These are phyloP conservation scores for Dicerorhinus sumatrensis DNA, from an alignment of 2,113 vertebrate genomes.

Conservation along the genomic window DNA sequence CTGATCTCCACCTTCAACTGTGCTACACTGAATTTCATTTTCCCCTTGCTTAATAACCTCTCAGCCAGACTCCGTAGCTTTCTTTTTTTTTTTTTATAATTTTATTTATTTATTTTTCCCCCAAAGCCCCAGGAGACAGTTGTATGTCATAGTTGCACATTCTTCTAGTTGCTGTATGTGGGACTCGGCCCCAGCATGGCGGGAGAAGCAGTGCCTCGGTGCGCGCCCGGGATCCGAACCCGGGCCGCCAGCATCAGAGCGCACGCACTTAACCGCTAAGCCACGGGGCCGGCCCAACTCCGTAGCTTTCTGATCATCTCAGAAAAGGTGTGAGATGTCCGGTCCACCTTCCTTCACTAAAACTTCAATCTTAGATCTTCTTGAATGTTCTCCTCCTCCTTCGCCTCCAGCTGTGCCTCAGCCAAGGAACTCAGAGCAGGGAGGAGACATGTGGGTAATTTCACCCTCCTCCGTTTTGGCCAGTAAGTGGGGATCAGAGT, in stretches of 20 bases:
- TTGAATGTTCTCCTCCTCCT: background rate
- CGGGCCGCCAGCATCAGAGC: too few species aligned
- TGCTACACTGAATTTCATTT: background rate
- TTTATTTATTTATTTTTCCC: too few species aligned
- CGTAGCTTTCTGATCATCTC: background rate
- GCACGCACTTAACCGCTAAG: too few species aligned
- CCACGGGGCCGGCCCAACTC: too few species aligned
- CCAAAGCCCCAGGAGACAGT: too few species aligned
- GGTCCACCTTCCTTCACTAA: background rate
- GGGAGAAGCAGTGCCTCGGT: too few species aligned
- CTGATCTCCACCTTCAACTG: background rate
- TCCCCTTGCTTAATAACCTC: background rate
- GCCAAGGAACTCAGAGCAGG: background rate
- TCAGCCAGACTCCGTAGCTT: background rate
- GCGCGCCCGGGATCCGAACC: too few species aligned
- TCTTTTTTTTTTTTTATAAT: too few species aligned
- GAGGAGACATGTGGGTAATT: background rate
- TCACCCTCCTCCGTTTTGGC: background rate
- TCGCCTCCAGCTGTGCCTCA: background rate
- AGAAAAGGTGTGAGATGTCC: background rate
- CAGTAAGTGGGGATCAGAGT: background rate
- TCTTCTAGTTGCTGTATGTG: too few species aligned
- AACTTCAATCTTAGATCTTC: background rate
- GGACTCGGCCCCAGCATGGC: too few species aligned
- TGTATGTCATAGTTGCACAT: too few species aligned